Base-by-base conservation (phyloP, 2,888 invertebrate genomes). In the Pandemis cinnamomeana region DNA sequence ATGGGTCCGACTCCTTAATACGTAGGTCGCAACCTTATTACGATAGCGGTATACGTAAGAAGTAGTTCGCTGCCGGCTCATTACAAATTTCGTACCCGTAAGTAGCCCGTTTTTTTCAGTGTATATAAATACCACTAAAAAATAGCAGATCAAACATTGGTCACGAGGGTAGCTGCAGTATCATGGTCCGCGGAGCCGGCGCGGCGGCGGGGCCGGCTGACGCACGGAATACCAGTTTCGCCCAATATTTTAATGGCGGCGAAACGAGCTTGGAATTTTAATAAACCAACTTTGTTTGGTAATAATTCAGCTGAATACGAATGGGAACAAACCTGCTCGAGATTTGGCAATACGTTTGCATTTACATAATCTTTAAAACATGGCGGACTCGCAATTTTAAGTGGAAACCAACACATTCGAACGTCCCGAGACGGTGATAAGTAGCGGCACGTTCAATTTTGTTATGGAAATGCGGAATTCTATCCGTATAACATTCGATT, bases 221-320 rank as follows among this genome's bases (percentile, higher is more conserved):
- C 55, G 67, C 61, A 67, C 72, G 53, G 7, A 64, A 66, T 67
- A 73, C 76, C 63, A 67, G 70, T 72, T 72, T 67, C 67, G 67
- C 73, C 68, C 78, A 75, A 79, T 78, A 80, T 78, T 78, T 78
- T 77, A 77, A 79, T 79, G 78, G 60, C 70, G 77, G 74, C 7
- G 77, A 77, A 70, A 79, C 81, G 77, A 76, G 73, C 77, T 71
- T 78, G 78, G 85, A 85, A 87, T 86, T 80, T 82, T 80, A 87
- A 86, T 79, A 77, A 77, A 79, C 78, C 79, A 78, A 79, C 81
- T 81, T 55, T 75, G 70, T 81, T 80, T 78, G 77, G 76, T 76
- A 80, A 82, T 80, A 78, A 81, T 80, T 82, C 79, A 79, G 79
- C 77, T 75, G 61, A 76, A 75, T 20, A 78, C 76, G 67, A 71